phyloP scores from a whole-genome alignment of 2,113 vertebrate species.

The Dolichotis patagonum region DNA sequence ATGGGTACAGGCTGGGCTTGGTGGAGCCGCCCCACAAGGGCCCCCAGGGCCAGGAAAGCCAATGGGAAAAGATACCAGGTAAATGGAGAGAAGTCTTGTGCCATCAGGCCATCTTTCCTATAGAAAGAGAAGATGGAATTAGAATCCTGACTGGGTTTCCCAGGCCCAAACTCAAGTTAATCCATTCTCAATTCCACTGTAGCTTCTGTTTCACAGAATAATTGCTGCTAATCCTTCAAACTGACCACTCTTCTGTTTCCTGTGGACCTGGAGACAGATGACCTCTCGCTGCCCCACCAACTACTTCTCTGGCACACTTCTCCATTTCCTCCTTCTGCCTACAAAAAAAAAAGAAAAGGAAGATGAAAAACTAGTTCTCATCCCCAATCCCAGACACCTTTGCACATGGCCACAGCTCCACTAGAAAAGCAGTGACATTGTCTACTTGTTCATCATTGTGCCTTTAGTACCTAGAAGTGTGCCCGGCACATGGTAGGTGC shows the following conservation, averaged over 20 bases:
- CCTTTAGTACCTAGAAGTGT: background rate
- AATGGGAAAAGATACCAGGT: constrained; percentile 88
- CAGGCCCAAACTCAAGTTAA: background rate
- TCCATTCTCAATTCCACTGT: background rate
- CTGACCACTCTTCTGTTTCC: background rate
- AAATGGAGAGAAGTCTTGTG: constrained; percentile 84
- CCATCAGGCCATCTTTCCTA: constrained; percentile 20
- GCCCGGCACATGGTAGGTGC: background rate
- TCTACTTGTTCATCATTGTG: background rate
- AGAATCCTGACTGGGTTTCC: background rate
- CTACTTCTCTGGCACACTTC: background rate
- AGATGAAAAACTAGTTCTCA: background rate
- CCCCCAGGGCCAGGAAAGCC: constrained; percentile 91
- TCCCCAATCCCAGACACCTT: background rate
- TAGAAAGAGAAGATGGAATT: background rate
- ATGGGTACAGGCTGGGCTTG: constrained; percentile 85
- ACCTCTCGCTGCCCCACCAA: background rate
- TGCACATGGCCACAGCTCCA: background rate
- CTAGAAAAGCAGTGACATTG: background rate
- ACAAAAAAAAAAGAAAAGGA: too few relatives aligned
- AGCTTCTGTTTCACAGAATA: too few relatives aligned
- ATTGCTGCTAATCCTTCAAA: background rate
- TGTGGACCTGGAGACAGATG: background rate
- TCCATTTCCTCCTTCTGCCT: background rate
- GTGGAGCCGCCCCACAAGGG: constrained; percentile 87